Conservation (phyloP, 2,797 vertebrate species). For the Hephaestus fuliginosus region DNA sequence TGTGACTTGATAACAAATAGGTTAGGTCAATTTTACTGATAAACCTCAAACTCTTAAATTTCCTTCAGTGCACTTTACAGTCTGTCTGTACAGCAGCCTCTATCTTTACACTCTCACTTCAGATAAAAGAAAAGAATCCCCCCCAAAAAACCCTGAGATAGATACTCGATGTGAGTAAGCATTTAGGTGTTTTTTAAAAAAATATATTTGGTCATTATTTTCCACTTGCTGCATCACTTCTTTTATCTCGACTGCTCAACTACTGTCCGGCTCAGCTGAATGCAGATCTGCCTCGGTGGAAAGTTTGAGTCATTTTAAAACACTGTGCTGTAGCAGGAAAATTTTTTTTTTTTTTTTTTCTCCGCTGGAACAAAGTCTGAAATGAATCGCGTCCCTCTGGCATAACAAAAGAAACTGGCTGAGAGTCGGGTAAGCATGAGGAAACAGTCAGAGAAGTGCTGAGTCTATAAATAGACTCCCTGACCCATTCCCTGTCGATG, state of each 20-base stretch:
- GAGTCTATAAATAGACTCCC: constrained; percentile 60
- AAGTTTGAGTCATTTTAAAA: constrained; percentile 32
- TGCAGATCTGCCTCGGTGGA: constrained; percentile 22
- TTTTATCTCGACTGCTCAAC: background rate
- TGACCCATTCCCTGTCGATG: constrained; percentile 47
- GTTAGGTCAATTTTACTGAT: background rate
- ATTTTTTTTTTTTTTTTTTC: background rate
- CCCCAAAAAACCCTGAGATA: background rate
- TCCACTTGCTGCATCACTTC: background rate
- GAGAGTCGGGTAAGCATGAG: constrained; percentile 33
- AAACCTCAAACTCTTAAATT: background rate
- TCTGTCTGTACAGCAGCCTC: background rate
- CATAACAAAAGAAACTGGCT: constrained; percentile 31
- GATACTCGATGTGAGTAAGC: background rate
- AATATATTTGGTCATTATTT: background rate
- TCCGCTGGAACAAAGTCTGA: constrained; percentile 29
- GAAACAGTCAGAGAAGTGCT: constrained; percentile 15
- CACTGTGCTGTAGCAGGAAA: constrained; percentile 16
- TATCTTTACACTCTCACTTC: background rate
- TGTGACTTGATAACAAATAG: background rate
- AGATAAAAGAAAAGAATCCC: background rate
- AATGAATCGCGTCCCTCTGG: background rate
- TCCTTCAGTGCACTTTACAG: background rate
- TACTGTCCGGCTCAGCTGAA: constrained; percentile 9
- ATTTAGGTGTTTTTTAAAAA: background rate